Conservation (phyloP, 2,888 invertebrate genomes). For the Cordylochernes scorpioides region DNA sequence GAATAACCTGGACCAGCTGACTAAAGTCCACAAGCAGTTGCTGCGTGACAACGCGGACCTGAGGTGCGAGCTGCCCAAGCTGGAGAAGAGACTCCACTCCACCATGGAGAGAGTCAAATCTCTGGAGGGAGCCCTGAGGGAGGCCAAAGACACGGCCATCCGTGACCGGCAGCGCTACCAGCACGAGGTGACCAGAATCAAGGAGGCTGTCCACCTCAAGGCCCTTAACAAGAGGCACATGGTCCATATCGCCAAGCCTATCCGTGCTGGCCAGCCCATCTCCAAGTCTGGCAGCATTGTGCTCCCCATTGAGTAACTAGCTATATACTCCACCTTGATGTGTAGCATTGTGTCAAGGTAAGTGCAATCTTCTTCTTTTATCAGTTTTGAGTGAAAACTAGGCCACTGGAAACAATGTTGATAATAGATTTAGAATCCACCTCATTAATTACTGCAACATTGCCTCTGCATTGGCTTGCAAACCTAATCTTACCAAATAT, state of each 20-base stretch:
- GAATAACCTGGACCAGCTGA: conserved; percentile 94
- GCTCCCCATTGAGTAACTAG: too few relatives aligned
- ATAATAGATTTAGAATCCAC: too few relatives aligned
- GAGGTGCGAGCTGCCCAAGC: conserved; percentile 89
- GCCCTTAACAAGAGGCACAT: conserved; percentile 82
- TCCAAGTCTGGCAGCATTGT: too few relatives aligned
- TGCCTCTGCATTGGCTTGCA: too few relatives aligned
- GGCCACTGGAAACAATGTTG: too few relatives aligned
- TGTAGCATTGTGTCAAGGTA: too few relatives aligned
- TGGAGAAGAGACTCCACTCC: conserved; percentile 86
- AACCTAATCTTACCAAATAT: too few relatives aligned
- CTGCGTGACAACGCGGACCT: conserved; percentile 97
- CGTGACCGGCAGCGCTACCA: conserved; percentile 94
- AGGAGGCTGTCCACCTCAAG: conserved; percentile 96
- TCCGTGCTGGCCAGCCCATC: conserved; percentile 58
- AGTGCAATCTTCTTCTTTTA: too few relatives aligned
- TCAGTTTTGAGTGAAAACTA: too few relatives aligned
- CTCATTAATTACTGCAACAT: too few relatives aligned
- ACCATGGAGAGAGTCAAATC: conserved; percentile 98
- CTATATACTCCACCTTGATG: too few relatives aligned
- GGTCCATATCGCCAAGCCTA: conserved; percentile 57
- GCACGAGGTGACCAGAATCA: conserved; percentile 94
- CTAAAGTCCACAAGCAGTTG: conserved; percentile 51
- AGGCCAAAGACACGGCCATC: conserved; percentile 98
- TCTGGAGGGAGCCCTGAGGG: conserved; percentile 76